Conservation (phyloP, 1,140 invertebrate species). For the Ephestia elutella region DNA sequence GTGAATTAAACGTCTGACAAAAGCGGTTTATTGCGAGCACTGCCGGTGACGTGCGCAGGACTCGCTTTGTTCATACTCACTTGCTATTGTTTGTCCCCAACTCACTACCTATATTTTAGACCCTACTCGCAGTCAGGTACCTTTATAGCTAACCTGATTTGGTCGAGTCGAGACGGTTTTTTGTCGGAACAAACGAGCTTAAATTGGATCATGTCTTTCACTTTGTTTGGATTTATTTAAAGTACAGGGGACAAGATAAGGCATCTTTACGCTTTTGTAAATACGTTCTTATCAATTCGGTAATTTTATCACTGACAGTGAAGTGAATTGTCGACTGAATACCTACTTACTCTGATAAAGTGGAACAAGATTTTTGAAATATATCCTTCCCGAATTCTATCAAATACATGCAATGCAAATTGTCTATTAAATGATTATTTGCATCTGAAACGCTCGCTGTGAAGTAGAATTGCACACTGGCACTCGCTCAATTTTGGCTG, state of each 20-base stretch:
- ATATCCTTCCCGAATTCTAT: too few relatives aligned
- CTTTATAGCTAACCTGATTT: conserved; percentile 20
- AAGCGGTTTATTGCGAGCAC: conserved; percentile 41
- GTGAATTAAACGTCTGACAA: conserved; percentile 57
- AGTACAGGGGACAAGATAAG: neutral
- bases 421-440: too few relatives aligned
- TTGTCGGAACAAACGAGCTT: conserved; percentile 21
- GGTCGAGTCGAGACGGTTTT: conserved; percentile 21
- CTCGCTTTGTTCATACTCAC: conserved; percentile 32
- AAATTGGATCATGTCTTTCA: conserved; percentile 33
- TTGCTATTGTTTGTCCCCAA: conserved; percentile 29
- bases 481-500: too few relatives aligned
- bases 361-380: too few relatives aligned
- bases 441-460: too few relatives aligned
- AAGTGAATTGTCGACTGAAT: too few relatives aligned
- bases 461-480: too few relatives aligned
- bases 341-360: too few relatives aligned
- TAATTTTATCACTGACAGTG: too few relatives aligned
- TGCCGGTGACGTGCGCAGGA: conserved; percentile 22
- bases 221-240: conserved; percentile 11
- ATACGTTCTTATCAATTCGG: too few relatives aligned
- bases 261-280: neutral
- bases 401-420: too few relatives aligned
- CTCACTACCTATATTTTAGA: conserved; percentile 25
- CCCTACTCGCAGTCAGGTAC: conserved; percentile 9